A percentile compares a stretch with the other conserved stretches of the same genome.
These are phyloP conservation scores for Orestias chungarensis DNA, from an alignment of 2,797 vertebrate species.

Conservation along the genomic window DNA sequence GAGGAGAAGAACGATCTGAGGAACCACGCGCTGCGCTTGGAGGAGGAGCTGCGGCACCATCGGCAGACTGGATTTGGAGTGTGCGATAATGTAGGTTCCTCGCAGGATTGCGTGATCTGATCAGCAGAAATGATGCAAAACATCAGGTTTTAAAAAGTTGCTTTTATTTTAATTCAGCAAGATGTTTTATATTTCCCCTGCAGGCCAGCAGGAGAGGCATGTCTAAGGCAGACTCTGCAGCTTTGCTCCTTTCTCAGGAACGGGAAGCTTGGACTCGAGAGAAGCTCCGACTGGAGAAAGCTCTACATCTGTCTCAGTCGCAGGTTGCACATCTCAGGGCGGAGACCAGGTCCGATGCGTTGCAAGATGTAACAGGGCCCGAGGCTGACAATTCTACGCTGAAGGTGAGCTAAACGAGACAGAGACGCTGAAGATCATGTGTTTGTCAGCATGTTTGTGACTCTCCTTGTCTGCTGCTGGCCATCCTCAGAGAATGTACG, in stretches of 20 bases:
- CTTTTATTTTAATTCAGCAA: no score
- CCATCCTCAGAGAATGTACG: constrained; percentile 88
- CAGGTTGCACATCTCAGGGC: constrained; percentile 85
- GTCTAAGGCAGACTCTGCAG: constrained; percentile 66
- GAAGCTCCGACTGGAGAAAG: constrained; percentile 83
- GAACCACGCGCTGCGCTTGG: constrained; percentile 86
- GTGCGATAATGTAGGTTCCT: constrained; percentile 60
- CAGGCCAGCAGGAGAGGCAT: constrained; percentile 65
- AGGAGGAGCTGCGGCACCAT: constrained; percentile 86
- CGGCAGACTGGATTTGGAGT: constrained; percentile 73
- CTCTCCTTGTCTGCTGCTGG: background rate
- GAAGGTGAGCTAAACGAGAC: constrained; percentile 79
- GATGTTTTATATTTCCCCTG: constrained; percentile 11
- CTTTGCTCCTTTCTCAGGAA: constrained; percentile 83
- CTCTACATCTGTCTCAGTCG: constrained; percentile 84
- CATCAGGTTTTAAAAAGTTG: no score
- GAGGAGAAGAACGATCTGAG: constrained; percentile 96
- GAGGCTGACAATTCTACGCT: constrained; percentile 86
- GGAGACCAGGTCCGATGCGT: constrained; percentile 84
- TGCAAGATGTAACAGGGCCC: constrained; percentile 82
- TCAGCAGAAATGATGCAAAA: background rate
- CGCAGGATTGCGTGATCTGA: background rate
- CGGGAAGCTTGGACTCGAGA: constrained; percentile 89
- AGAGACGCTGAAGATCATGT: background rate
- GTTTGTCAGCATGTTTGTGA: background rate